These are phyloP conservation scores for Eupithecia tripunctaria DNA, from an alignment of 2,888 invertebrate genomes.

Conservation along the genomic window DNA sequence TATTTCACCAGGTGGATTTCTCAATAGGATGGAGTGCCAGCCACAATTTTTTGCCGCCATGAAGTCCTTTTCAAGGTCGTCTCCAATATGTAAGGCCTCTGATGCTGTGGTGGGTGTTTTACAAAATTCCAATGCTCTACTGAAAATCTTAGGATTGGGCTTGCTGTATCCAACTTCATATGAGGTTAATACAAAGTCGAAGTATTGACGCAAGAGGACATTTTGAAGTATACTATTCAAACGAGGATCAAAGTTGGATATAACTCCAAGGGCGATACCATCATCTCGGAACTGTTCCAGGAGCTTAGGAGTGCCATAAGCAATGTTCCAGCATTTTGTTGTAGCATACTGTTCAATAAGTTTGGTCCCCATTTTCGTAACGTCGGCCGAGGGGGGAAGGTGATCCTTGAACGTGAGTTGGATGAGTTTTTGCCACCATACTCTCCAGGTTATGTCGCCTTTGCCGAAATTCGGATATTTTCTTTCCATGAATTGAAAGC, in stretches of 20 bases:
- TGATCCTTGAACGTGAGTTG: constrained; percentile 86
- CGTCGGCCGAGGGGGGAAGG: constrained; percentile 58
- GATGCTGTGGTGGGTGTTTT: constrained; percentile 72
- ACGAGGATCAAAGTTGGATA: constrained; percentile 95
- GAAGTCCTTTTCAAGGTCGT: constrained; percentile 90
- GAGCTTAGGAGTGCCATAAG: constrained; percentile 87
- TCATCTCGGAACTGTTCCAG: constrained; percentile 83
- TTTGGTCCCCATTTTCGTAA: constrained; percentile 78
- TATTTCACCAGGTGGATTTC: constrained; percentile 38
- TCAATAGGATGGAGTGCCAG: constrained; percentile 87
- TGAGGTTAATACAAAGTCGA: constrained; percentile 92
- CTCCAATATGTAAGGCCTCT: constrained; percentile 93
- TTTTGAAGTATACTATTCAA: constrained; percentile 87
- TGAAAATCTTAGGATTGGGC: constrained; percentile 90
- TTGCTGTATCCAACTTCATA: constrained; percentile 90
- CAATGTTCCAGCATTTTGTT: constrained; percentile 88
- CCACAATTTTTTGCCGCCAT: constrained; percentile 89
- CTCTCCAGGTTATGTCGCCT: constrained; percentile 88
- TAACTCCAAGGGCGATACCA: constrained; percentile 86
- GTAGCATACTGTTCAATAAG: constrained; percentile 89
- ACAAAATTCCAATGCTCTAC: constrained; percentile 83
- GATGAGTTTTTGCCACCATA: constrained; percentile 93
- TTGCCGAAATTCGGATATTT: constrained; percentile 93
- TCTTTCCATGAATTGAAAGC: constrained; percentile 86
- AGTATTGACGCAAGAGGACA: constrained; percentile 87